Percentiles rank a stretch among this genome's conserved stretches.
phyloP scores from a whole-genome alignment of 92 coral and sea anemone species.

The Siderastrea siderea region DNA sequence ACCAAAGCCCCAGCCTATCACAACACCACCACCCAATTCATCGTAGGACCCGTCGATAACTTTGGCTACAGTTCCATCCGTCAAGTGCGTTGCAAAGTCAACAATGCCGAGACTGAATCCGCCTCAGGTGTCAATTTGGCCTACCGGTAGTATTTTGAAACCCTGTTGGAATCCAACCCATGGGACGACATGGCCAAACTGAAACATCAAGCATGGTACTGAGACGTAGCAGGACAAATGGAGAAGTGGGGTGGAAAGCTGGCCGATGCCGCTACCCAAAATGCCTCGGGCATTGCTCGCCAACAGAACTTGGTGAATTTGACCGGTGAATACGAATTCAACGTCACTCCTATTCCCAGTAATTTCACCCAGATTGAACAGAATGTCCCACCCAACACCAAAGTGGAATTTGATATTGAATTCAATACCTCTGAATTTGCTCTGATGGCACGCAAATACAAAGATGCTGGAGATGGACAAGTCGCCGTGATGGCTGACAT shows the following conservation, averaged over 20 bases:
- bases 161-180: not conserved
- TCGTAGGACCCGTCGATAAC: not conserved
- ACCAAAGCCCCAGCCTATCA: not conserved
- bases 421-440: not conserved
- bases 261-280: not conserved
- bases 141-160: not conserved
- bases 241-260: not conserved
- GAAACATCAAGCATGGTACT: not conserved
- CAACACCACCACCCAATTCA: not conserved
- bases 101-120: not conserved
- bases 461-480: not conserved
- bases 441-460: not conserved
- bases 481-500: not conserved
- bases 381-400: conserved; percentile 11
- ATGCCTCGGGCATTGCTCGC: not conserved
- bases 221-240: not conserved
- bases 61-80: not conserved
- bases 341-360: not conserved
- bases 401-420: not conserved
- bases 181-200: not conserved
- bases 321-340: not conserved
- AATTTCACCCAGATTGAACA: not conserved
- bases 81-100: not conserved
- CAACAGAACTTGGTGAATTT: not conserved
- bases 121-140: not conserved